Percentiles rank a stretch among this genome's conserved stretches.
These are phyloP conservation scores for Ammodytes marinus DNA, from an alignment of 2,113 vertebrate species.

Conservation along the genomic window DNA sequence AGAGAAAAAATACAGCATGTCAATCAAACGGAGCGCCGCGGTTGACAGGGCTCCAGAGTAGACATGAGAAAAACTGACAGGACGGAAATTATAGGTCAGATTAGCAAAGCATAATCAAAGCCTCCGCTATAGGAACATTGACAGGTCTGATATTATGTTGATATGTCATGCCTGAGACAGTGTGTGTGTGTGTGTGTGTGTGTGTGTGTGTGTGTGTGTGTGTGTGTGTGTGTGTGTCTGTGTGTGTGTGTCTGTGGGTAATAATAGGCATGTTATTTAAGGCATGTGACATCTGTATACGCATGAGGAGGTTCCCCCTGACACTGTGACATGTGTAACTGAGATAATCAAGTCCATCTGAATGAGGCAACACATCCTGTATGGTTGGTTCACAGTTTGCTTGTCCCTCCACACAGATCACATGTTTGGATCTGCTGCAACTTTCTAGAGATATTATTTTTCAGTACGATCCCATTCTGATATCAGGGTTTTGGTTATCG, in stretches of 20 bases:
- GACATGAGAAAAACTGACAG: conserved; percentile 42
- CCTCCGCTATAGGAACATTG: conserved; percentile 40
- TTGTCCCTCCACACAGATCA: too few relatives aligned
- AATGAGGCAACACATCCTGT: not conserved
- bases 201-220: not conserved
- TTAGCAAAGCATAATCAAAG: conserved; percentile 79
- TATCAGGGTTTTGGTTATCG: too few relatives aligned
- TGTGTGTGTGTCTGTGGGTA: too few relatives aligned
- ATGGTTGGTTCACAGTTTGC: too few relatives aligned
- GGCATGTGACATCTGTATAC: conserved; percentile 29
- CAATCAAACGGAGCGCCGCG: conserved; percentile 31
- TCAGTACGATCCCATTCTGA: too few relatives aligned
- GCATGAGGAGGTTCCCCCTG: conserved; percentile 37
- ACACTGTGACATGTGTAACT: conserved; percentile 34
- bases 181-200: conserved; percentile 24
- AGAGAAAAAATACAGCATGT: conserved; percentile 37
- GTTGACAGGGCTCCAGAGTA: conserved; percentile 22
- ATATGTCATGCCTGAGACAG: conserved; percentile 57
- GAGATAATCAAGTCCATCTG: conserved; percentile 60
- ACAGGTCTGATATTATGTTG: conserved; percentile 36
- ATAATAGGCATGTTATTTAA: conserved; percentile 56
- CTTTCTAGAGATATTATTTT: too few relatives aligned
- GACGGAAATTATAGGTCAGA: conserved; percentile 74
- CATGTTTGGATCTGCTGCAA: too few relatives aligned
- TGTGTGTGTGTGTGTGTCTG: not conserved